phyloP scores from a whole-genome alignment of 2,113 vertebrate genomes.

The Equus quagga region DNA sequence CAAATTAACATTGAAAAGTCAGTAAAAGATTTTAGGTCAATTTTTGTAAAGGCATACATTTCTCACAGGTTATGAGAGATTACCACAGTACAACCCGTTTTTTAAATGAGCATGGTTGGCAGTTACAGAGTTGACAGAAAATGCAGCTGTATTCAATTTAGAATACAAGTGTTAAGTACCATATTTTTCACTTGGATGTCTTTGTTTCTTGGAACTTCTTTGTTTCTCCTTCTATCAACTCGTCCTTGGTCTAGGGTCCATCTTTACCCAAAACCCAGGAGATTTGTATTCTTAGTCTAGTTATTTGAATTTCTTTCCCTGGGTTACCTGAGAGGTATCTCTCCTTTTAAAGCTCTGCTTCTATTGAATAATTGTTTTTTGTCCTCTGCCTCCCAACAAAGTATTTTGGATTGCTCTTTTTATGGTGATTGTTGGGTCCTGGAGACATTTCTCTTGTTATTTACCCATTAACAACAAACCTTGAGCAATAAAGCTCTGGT shows the following conservation, averaged over 20 bases:
- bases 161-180: not conserved
- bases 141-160: not conserved
- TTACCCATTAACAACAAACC: not conserved
- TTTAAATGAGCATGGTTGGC: not conserved
- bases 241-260: not conserved
- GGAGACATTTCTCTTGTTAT: not conserved
- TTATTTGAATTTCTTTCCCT: not conserved
- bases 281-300: not conserved
- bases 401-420: not conserved
- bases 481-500: not conserved
- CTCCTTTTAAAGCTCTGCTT: not conserved
- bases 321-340: not conserved
- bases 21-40: not conserved
- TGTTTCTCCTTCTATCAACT: not conserved
- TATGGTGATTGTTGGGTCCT: not conserved
- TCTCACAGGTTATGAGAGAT: conserved; percentile 15
- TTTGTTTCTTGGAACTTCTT: not conserved
- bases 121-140: not conserved
- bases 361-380: not conserved
- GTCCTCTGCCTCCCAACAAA: not conserved
- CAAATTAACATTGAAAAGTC: not conserved
- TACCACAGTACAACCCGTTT: not conserved
- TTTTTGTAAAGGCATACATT: not conserved
- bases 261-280: not conserved
- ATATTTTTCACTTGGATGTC: not conserved